Conservation (phyloP, 2,113 vertebrate genomes). For the Monarcha castaneiventris region DNA sequence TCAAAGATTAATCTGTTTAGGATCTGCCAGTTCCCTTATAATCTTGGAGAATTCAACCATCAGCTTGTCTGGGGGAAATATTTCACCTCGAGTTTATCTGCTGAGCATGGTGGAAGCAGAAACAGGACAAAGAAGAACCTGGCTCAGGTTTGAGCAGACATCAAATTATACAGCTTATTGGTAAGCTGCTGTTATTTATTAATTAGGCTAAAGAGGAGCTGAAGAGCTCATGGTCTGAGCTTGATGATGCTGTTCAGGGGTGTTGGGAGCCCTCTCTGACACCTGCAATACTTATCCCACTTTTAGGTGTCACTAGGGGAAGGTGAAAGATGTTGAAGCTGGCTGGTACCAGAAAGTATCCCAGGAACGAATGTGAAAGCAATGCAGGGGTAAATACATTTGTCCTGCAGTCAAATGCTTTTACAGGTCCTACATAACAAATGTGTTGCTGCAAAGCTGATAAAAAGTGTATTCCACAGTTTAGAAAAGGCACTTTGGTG, state of each 20-base stretch:
- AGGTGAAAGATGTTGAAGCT: background rate
- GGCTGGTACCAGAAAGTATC: background rate
- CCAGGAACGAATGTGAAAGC: background rate
- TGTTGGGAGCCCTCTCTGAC: background rate
- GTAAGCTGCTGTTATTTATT: background rate
- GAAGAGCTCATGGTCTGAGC: background rate
- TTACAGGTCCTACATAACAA: background rate
- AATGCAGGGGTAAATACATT: background rate
- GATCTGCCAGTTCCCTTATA: background rate
- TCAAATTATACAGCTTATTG: slow-evolving; percentile 12
- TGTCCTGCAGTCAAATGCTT: background rate
- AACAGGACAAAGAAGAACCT: background rate
- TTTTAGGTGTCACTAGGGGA: background rate
- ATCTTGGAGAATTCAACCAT: background rate
- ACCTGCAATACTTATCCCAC: background rate
- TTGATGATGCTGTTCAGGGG: background rate
- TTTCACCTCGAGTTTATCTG: background rate
- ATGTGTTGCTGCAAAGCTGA: background rate
- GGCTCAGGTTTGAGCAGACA: background rate
- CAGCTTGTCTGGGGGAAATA: background rate
- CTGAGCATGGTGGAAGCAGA: background rate
- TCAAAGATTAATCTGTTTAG: slow-evolving; percentile 18
- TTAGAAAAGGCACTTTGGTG: background rate
- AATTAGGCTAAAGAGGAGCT: background rate
- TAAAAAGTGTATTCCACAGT: background rate